Base-by-base conservation (phyloP, 2,888 invertebrate species). In the Catocala sponsa region DNA sequence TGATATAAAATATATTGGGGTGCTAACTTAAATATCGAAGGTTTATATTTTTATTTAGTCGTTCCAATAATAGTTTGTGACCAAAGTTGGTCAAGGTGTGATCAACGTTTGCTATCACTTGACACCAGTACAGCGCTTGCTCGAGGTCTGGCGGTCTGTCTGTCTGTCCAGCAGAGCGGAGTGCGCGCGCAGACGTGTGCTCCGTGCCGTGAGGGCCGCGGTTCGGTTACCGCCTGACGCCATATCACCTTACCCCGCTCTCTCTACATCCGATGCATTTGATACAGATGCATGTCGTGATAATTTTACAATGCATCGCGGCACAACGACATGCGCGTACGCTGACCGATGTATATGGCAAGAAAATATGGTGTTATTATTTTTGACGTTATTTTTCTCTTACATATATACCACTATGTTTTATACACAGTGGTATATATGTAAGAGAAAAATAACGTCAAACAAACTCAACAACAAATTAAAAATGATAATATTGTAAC, bases 181-280 rank as follows among this genome's bases (percentile, higher is more conserved):
- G 79, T 77, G 70, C 74, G 76, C 82, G 80, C 69, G 74, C 67
- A 78, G 91, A 89, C 89, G 87, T 87, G 88, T 83, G 87, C 85
- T 80, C 76, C 63, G 69, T 76, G 76, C 80, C 82, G 81, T 83
- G 76, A 78, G 78, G 73, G 63, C 73, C 73, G 61, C 66, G 81
- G 83, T 86, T 86, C 87, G 89, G 88, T 89, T 87, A 87, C 91
- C 90, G 88, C 68, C 90, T 91, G 91, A 90, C 86, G 85, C 86
- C 84, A 63, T 78, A 86, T 87, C 84, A 47, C 46, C 74, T 88
- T 86, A 80, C 87, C 49, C 42, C 62, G 68, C 63, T 52, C 65
- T 70, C 59, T 70, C 55, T 64, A 51, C 63, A 59, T 59, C 69
- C 63, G 43, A 65, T 54, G 59, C 60, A 65, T 68, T 70, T 73